Evolutionary conservation across 1,140 invertebrate species (phyloP).

Genomic region (Cotesia glomerata): DNA sequence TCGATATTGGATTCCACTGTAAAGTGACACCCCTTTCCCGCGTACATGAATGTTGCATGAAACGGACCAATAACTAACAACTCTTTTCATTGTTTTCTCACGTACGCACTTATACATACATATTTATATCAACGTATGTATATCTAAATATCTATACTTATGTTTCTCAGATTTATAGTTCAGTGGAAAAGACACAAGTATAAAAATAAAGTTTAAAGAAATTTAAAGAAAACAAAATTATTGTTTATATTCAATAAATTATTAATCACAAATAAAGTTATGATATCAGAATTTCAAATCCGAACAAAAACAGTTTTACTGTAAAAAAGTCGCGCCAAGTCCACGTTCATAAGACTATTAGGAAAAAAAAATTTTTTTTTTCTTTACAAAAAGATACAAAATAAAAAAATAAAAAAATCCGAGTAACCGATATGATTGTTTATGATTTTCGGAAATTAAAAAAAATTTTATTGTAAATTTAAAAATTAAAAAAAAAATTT

Average conservation of each 20-base stretch:
- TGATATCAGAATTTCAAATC: background rate
- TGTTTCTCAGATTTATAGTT: background rate
- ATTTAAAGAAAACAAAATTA: background rate
- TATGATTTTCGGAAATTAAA: no score
- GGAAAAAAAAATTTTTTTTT: no score
- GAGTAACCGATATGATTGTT: no score
- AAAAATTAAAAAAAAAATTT: no score
- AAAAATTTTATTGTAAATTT: no score
- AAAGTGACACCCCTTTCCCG: background rate
- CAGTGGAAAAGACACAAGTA: background rate
- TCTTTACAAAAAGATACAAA: no score
- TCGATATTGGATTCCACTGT: background rate
- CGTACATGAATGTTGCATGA: background rate
- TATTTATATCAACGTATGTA: background rate
- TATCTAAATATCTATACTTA: background rate
- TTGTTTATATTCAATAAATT: background rate
- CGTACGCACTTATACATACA: background rate
- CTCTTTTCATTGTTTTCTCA: background rate
- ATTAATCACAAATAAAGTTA: background rate
- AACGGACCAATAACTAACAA: slow-evolving; percentile 1
- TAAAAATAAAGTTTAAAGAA: background rate
- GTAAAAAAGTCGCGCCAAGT: no score
- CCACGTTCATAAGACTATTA: no score
- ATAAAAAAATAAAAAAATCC: no score
- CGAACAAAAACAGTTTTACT: no score